These are phyloP conservation scores for Cantharis nigra DNA, from an alignment of 2,888 invertebrate species.

Conservation along the genomic window DNA sequence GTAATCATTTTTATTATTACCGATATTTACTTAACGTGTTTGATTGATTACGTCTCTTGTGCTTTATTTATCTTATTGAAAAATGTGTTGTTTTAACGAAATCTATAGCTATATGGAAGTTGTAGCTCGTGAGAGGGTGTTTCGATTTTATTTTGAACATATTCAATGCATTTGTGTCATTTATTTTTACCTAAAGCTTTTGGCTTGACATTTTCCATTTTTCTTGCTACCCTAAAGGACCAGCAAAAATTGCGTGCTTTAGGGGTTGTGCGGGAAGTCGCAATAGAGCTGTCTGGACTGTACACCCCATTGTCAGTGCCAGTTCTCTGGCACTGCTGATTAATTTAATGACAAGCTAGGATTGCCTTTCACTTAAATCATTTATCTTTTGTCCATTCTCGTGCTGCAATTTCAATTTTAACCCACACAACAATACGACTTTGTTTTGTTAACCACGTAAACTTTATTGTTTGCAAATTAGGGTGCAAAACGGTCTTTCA, in stretches of 20 bases:
- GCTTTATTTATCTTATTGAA: background rate
- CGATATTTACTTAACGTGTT: background rate
- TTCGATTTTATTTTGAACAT: background rate
- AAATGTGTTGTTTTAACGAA: background rate
- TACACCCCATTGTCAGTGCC: conserved; percentile 45
- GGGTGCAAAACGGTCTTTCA: conserved; percentile 33
- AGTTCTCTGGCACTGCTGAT: conserved; percentile 40
- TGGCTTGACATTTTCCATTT: conserved; percentile 27
- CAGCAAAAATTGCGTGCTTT: conserved; percentile 15
- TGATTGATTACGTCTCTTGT: background rate
- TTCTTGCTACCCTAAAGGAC: conserved; percentile 21
- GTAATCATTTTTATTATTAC: background rate
- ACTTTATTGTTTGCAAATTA: conserved; percentile 15
- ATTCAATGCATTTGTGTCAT: conserved; percentile 30
- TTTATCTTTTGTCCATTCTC: conserved; percentile 41
- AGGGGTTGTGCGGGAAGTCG: conserved; percentile 31
- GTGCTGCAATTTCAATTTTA: conserved; percentile 32
- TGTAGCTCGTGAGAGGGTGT: background rate
- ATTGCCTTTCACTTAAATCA: conserved; percentile 45
- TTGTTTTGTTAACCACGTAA: conserved; percentile 19
- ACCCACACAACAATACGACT: conserved; percentile 26
- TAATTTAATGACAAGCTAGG: conserved; percentile 48
- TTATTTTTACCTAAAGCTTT: conserved; percentile 39
- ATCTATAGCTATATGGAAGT: background rate
- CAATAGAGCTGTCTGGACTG: conserved; percentile 43